A percentile compares a stretch with the other conserved stretches of the same genome.
These are phyloP conservation scores for Salticus scenicus DNA, from an alignment of 2,888 invertebrate genomes.

Conservation along the genomic window DNA sequence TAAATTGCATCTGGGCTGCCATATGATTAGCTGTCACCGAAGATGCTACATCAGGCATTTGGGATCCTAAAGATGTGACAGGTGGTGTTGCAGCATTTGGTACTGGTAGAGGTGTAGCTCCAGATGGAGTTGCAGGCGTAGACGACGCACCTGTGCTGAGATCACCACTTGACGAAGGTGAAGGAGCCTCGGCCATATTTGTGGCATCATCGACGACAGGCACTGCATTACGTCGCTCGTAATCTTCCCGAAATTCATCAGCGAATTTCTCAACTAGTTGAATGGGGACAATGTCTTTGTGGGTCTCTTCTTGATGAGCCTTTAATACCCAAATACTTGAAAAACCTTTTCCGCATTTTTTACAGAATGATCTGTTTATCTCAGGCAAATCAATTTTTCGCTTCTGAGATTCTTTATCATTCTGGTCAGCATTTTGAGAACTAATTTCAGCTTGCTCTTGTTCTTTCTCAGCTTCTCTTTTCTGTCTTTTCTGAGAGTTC, in stretches of 20 bases:
- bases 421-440: not conserved
- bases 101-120: constrained; percentile 40
- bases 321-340: constrained; percentile 97
- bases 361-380: constrained; percentile 88
- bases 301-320: constrained; percentile 96
- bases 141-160: constrained; percentile 49
- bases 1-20: constrained; percentile 81
- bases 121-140: constrained; percentile 62
- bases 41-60: constrained; percentile 79
- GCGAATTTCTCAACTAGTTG: constrained; percentile 93
- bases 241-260: constrained; percentile 91
- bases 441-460: constrained; percentile 33
- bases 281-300: constrained; percentile 91
- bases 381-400: constrained; percentile 79
- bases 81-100: constrained; percentile 54
- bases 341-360: constrained; percentile 93
- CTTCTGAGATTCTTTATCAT: constrained; percentile 33
- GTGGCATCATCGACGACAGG: constrained; percentile 54
- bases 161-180: constrained; percentile 66
- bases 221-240: constrained; percentile 80
- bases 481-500: constrained; percentile 79
- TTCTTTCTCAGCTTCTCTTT: constrained; percentile 70
- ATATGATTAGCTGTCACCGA: constrained; percentile 81
- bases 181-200: constrained; percentile 51
- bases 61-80: constrained; percentile 51